phyloP scores from a whole-genome alignment of 2,888 invertebrate species.

The Lymantria monacha region DNA sequence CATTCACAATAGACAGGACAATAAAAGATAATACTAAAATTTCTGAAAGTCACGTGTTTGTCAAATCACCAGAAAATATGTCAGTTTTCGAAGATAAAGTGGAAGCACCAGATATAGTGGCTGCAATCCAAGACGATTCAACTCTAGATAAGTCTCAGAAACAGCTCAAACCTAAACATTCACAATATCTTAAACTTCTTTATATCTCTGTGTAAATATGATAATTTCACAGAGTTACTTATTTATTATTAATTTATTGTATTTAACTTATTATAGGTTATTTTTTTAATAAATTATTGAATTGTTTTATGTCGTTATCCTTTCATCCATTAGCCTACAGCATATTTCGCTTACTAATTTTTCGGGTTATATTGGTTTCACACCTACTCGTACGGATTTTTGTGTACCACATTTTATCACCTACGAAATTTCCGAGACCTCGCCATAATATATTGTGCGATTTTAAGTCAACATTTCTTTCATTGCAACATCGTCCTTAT shows the following conservation, averaged over 20 bases:
- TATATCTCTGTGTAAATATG: not conserved
- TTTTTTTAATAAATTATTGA: no score
- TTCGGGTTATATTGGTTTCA: no score
- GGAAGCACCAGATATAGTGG: not conserved
- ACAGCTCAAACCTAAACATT: not conserved
- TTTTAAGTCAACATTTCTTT: no score
- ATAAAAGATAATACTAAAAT: not conserved
- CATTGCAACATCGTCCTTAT: no score
- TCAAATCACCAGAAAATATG: not conserved
- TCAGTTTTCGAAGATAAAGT: not conserved
- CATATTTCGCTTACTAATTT: no score
- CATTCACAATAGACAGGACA: not conserved
- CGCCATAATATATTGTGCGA: no score
- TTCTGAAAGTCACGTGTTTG: not conserved
- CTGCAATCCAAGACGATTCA: not conserved
- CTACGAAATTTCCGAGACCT: no score
- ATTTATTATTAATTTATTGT: not conserved
- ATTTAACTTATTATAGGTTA: no score
- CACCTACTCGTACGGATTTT: no score
- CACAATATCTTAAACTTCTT: not conserved
- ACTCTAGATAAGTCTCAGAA: not conserved
- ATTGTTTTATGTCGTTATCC: no score
- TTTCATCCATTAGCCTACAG: no score
- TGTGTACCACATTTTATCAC: no score
- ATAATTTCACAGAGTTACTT: not conserved